These are phyloP conservation scores for Caretta caretta DNA, from an alignment of 2,113 vertebrate species.

Conservation along the genomic window DNA sequence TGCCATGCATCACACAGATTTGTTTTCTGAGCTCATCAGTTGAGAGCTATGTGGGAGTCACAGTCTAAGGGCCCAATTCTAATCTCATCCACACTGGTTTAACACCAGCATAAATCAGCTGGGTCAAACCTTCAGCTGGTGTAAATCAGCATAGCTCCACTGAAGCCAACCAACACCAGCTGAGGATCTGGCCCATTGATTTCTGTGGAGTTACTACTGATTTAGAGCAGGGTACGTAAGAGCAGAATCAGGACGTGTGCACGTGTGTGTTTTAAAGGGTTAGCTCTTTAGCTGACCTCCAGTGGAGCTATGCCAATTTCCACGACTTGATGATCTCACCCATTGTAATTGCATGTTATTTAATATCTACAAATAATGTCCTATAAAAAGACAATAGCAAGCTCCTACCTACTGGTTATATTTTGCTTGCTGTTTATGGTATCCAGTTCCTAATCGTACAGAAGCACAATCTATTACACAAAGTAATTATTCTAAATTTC, in stretches of 20 bases:
- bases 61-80: not conserved
- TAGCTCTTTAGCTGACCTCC: slow-evolving; percentile 16
- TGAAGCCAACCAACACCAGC: not conserved
- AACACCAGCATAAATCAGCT: fast-evolving
- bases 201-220: not conserved
- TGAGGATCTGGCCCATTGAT: not conserved
- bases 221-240: not conserved
- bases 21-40: slow-evolving; percentile 13
- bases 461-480: not conserved
- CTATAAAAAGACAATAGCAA: not conserved
- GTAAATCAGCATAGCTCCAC: not conserved
- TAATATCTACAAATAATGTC: slow-evolving; percentile 20
- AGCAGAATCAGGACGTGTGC: slow-evolving; percentile 26
- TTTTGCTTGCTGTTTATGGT: not conserved
- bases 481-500: not conserved
- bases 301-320: slow-evolving; percentile 11
- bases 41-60: not conserved
- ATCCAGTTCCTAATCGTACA: not conserved
- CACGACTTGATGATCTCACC: slow-evolving; percentile 55
- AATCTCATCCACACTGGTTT: not conserved
- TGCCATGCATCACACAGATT: slow-evolving; percentile 22
- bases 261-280: not conserved
- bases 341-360: slow-evolving; percentile 33
- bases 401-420: not conserved
- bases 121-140: not conserved